A percentile compares a stretch with the other conserved stretches of the same genome.
Evolutionary conservation across 2,113 vertebrate species (phyloP).

Genomic region (Hassar affinis): DNA sequence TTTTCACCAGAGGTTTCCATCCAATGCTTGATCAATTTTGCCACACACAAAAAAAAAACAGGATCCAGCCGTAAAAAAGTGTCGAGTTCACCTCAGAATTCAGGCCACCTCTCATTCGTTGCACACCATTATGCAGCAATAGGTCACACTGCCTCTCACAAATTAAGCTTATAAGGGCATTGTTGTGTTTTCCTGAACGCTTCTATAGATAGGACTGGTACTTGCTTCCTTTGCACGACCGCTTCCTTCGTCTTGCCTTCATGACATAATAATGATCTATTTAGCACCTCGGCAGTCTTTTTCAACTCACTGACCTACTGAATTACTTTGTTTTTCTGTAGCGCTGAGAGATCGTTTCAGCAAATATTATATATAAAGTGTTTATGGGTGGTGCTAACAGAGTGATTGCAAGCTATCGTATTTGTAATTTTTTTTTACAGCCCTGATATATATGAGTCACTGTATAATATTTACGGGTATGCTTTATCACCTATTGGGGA

Average conservation of each 20-base stretch:
- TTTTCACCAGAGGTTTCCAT: not conserved
- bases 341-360: not conserved
- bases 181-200: not conserved
- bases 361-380: too few species aligned
- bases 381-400: not conserved
- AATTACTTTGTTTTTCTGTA: not conserved
- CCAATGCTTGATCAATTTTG: not conserved
- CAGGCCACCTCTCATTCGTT: not conserved
- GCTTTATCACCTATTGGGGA: not conserved
- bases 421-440: not conserved
- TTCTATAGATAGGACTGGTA: not conserved
- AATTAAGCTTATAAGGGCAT: not conserved
- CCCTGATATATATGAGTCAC: not conserved
- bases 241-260: not conserved
- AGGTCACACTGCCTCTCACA: not conserved
- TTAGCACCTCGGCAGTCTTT: not conserved
- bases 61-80: too few species aligned
- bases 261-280: not conserved
- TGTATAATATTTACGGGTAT: not conserved
- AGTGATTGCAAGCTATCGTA: not conserved
- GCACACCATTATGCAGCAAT: not conserved
- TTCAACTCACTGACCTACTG: not conserved
- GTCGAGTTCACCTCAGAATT: not conserved
- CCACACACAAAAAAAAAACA: not conserved
- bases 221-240: not conserved